phyloP scores from a whole-genome alignment of 1,140 invertebrate species.

The Drosophila sp. region DNA sequence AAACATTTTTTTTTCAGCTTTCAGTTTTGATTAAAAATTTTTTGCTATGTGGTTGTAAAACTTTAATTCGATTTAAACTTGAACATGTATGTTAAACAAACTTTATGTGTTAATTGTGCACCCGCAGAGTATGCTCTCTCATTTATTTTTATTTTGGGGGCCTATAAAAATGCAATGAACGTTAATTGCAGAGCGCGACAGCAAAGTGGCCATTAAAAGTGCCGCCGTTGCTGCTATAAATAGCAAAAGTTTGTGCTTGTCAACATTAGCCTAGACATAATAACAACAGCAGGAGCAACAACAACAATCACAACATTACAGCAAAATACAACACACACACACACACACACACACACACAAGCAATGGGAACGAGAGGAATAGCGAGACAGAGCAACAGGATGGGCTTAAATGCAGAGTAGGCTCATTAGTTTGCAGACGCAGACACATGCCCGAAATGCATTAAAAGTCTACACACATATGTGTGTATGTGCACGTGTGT shows the following conservation, averaged over 20 bases:
- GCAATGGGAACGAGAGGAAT: background rate
- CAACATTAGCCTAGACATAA: constrained; percentile 47
- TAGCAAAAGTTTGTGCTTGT: constrained; percentile 57
- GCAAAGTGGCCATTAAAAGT: constrained; percentile 58
- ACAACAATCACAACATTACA: constrained; percentile 1
- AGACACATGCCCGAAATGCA: constrained; percentile 49
- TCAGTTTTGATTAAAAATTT: background rate
- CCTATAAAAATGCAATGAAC: constrained; percentile 76
- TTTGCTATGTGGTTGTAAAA: background rate
- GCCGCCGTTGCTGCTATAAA: constrained; percentile 37
- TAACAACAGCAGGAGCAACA: constrained; percentile 24
- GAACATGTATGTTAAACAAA: background rate
- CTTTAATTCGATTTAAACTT: background rate
- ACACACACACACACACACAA: constrained; percentile 4
- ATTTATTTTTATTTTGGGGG: constrained; percentile 15
- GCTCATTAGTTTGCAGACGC: constrained; percentile 61
- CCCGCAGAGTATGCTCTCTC: constrained; percentile 40
- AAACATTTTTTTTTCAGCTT: background rate
- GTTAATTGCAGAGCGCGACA: constrained; percentile 59
- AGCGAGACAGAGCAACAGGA: background rate
- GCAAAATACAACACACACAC: constrained; percentile 4
- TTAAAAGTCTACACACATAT: constrained; percentile 49
- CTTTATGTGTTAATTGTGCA: constrained; percentile 17
- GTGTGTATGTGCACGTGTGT: constrained; percentile 12
- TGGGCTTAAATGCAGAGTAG: constrained; percentile 43